These are phyloP conservation scores for Falco peregrinus DNA, from an alignment of 2,797 vertebrate genomes.

Conservation along the genomic window DNA sequence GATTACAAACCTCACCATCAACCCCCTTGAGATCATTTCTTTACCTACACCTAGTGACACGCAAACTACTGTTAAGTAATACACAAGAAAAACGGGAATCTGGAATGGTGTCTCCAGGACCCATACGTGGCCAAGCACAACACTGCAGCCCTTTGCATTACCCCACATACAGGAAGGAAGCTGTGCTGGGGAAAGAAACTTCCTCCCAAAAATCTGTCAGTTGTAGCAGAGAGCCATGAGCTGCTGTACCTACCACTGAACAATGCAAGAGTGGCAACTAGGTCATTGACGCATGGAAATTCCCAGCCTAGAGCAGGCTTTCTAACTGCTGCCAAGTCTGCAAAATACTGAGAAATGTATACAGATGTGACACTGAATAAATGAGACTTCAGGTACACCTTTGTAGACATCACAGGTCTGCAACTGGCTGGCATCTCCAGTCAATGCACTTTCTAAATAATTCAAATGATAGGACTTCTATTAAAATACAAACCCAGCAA, in stretches of 20 bases:
- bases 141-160: not conserved
- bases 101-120: not conserved
- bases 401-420: not conserved
- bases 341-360: fast-evolving
- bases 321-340: not conserved
- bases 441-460: not conserved
- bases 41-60: not conserved
- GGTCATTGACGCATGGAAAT: not conserved
- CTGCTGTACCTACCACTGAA: not conserved
- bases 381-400: not conserved
- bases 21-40: fast-evolving
- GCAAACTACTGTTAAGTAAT: not conserved
- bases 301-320: not conserved
- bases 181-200: not conserved
- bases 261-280: not conserved
- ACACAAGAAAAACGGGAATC: fast-evolving
- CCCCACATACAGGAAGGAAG: fast-evolving
- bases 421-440: not conserved
- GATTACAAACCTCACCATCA: not conserved
- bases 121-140: not conserved
- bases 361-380: too few species aligned
- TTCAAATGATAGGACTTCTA: not conserved
- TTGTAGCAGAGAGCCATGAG: not conserved
- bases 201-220: not conserved
- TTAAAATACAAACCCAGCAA: not conserved